phyloP scores from a whole-genome alignment of 2,113 vertebrate genomes.

The Budorcas taxicolor region DNA sequence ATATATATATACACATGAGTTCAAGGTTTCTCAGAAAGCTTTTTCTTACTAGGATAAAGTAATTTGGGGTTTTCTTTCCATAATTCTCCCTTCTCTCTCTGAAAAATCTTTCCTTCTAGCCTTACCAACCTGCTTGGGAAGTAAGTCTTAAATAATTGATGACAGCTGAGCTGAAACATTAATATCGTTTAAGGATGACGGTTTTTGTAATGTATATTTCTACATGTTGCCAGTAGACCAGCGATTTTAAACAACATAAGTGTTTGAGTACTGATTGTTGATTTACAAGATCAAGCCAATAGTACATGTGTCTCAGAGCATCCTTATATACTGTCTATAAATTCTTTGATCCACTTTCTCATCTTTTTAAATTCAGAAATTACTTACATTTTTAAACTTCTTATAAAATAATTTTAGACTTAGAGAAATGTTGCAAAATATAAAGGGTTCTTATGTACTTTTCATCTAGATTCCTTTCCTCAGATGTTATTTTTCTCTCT shows the following conservation, averaged over 20 bases:
- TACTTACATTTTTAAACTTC: background rate
- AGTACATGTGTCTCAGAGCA: conserved; percentile 33
- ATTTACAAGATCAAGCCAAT: conserved; percentile 49
- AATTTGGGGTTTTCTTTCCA: background rate
- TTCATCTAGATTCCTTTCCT: background rate
- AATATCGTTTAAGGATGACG: conserved; percentile 57
- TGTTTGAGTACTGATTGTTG: conserved; percentile 49
- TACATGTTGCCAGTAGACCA: conserved; percentile 42
- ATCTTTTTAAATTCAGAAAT: conserved; percentile 30
- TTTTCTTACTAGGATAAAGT: background rate
- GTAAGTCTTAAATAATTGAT: conserved; percentile 64
- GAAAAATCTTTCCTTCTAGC: conserved; percentile 7
- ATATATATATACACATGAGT: background rate
- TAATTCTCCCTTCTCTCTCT: background rate
- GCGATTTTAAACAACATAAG: conserved; percentile 38
- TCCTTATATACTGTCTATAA: background rate
- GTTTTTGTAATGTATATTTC: conserved; percentile 50
- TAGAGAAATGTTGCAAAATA: conserved; percentile 18
- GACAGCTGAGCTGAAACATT: conserved; percentile 30
- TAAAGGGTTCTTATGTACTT: background rate
- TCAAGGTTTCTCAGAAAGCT: background rate
- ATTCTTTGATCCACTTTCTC: background rate
- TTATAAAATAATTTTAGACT: conserved; percentile 25
- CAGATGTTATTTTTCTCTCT: background rate
- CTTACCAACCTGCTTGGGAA: conserved; percentile 23